Base-by-base conservation (phyloP, 1,140 invertebrate species). In the Atta texana region DNA sequence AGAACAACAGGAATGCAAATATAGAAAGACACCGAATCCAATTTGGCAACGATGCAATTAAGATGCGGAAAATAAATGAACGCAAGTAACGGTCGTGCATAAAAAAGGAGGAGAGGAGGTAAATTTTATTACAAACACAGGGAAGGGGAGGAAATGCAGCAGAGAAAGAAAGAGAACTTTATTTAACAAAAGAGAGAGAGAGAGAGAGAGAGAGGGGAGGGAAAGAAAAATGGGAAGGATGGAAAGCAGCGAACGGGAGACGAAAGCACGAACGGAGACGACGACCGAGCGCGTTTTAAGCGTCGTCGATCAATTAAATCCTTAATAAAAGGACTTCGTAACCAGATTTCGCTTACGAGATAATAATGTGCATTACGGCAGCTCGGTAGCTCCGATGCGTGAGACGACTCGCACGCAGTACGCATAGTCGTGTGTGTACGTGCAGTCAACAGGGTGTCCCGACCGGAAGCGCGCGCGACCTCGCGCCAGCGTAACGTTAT, bases 401-500 rank as follows among this genome's bases (percentile, higher is more conserved):
- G 86, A 87, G 86, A 85, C 81, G 69, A 61, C 68, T 87, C 63
- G 64, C 61, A 51, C 63, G 71, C 57, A 88, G 64, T 28, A 51
- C 63, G 71, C 57, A 88, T 77, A 31, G 31, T 31, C 31, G 31
- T 31, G 24, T 12, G 87, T 69, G 0, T 21, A 14, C 53, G 12
- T 7, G 69, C 75, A 64, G 31, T 34, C 31, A 5, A 34, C 80
- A 69, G 75, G 90, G 89, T 92, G 86, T 92, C 85, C 87, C 72
- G 90, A 88, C 91, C 93, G 93, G 92, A 93, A 93, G 92, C 88
- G 87, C 87, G 80, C 80, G 80, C 80, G 80, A 69, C 78, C 91
- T 93, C 93, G 89, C 87, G 84, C 89, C 76, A 89, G 88, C 89
- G 92, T 91, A 93, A 93, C 91, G 89, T 92, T 93, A 93, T 93